Percentiles rank a stretch among this genome's conserved stretches.
Evolutionary conservation across 2,113 vertebrate genomes (phyloP).

Genomic region (Lathamus discolor): DNA sequence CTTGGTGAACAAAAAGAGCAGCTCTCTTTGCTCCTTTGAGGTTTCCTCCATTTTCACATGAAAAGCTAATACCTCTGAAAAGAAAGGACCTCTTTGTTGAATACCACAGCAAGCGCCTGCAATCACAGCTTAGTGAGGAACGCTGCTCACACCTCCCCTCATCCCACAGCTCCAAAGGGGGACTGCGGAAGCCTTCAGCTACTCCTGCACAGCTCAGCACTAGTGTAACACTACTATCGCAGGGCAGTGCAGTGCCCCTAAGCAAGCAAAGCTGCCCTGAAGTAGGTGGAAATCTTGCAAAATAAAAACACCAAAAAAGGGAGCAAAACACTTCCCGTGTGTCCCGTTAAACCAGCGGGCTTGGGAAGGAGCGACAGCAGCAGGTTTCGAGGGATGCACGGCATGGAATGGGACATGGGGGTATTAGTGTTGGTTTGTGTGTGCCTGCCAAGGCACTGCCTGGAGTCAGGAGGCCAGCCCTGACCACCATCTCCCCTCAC

Average conservation of each 20-base stretch:
- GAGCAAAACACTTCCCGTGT: not conserved
- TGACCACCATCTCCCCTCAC: conserved; percentile 1
- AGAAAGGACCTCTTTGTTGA: conserved; percentile 40
- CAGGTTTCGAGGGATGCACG: not conserved
- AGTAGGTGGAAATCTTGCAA: not conserved
- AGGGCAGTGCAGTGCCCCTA: not conserved
- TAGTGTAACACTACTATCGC: not conserved
- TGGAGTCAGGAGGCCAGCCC: conserved; percentile 37
- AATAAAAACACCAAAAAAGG: not conserved
- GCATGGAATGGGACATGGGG: not conserved
- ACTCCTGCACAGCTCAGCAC: not conserved
- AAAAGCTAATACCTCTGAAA: conserved; percentile 43
- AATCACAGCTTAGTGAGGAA: conserved; percentile 12
- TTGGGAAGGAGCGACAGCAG: not conserved
- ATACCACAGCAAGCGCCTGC: not conserved
- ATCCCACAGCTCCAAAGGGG: not conserved
- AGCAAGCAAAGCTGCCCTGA: not conserved
- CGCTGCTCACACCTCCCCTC: not conserved
- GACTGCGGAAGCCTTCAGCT: conserved; percentile 39
- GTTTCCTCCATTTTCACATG: conserved; percentile 51
- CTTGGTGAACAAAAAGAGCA: not conserved
- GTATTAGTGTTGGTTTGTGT: conserved; percentile 21
- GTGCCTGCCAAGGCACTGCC: not conserved
- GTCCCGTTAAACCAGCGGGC: not conserved
- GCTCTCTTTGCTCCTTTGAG: conserved; percentile 4